These are phyloP conservation scores for Nephrotoma appendiculata DNA, from an alignment of 2,888 invertebrate species.

Conservation along the genomic window DNA sequence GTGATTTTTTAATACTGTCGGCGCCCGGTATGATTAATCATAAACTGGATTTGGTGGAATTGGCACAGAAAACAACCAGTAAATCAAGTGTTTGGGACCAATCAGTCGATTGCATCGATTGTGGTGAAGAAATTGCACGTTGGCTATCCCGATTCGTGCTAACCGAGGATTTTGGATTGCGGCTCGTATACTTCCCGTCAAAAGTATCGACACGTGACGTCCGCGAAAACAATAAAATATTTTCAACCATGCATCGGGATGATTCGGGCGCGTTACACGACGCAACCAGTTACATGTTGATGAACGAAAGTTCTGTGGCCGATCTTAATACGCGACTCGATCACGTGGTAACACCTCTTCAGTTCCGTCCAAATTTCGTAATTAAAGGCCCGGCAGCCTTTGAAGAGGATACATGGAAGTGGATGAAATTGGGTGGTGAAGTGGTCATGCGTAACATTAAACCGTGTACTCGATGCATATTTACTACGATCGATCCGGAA, in stretches of 20 bases:
- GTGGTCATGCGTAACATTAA: slow-evolving; percentile 47
- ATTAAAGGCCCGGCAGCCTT: slow-evolving; percentile 41
- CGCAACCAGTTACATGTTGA: slow-evolving; percentile 45
- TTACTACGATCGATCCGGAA: slow-evolving; percentile 53
- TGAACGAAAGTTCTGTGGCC: slow-evolving; percentile 46
- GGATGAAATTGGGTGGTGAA: slow-evolving; percentile 45
- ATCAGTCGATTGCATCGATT: slow-evolving; percentile 48
- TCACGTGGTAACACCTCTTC: slow-evolving; percentile 34
- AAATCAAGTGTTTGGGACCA: slow-evolving; percentile 40
- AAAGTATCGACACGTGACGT: slow-evolving; percentile 25
- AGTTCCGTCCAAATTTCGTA: slow-evolving; percentile 54
- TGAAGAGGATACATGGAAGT: slow-evolving; percentile 53
- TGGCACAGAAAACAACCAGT: slow-evolving; percentile 25
- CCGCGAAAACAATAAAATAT: slow-evolving; percentile 21
- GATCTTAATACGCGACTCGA: slow-evolving; percentile 45
- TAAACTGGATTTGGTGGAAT: slow-evolving; percentile 34
- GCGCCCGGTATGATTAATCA: slow-evolving; percentile 40
- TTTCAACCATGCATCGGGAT: slow-evolving; percentile 15
- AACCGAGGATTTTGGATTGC: slow-evolving; percentile 34
- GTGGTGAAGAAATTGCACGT: slow-evolving; percentile 51
- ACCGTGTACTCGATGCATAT: slow-evolving; percentile 48
- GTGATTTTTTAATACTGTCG: slow-evolving; percentile 36
- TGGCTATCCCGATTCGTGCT: slow-evolving; percentile 50
- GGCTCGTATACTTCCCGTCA: slow-evolving; percentile 42
- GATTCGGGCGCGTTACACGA: slow-evolving; percentile 43